Percentiles rank a stretch among this genome's conserved stretches.
phyloP scores from a whole-genome alignment of 2,113 vertebrate species.

The Dasyornis broadbenti region DNA sequence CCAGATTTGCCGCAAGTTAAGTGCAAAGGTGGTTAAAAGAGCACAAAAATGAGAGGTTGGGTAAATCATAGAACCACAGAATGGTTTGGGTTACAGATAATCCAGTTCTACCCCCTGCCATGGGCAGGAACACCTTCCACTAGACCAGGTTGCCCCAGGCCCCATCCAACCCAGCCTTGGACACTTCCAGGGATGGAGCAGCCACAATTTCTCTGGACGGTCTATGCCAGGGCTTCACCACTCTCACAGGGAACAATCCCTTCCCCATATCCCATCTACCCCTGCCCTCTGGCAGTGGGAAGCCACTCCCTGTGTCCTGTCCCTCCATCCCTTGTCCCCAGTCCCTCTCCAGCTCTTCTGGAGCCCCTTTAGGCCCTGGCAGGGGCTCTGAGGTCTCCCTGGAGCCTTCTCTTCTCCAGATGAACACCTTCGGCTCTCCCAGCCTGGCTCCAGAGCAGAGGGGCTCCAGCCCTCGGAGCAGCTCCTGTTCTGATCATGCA shows the following conservation, averaged over 20 bases:
- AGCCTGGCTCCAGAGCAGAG: neutral
- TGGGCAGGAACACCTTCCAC: neutral
- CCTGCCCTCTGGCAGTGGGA: too few species aligned
- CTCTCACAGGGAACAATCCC: too few species aligned
- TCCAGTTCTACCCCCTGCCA: neutral
- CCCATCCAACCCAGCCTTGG: neutral
- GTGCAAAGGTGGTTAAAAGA: neutral
- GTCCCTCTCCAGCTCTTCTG: too few species aligned
- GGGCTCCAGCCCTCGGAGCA: neutral
- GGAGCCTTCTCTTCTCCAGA: neutral
- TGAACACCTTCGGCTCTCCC: too few species aligned
- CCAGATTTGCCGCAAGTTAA: neutral
- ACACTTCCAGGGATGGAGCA: neutral
- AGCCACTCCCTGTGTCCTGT: too few species aligned
- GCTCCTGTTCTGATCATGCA: rapidly evolving
- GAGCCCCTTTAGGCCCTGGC: too few species aligned
- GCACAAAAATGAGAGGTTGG: too few species aligned
- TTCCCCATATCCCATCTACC: too few species aligned
- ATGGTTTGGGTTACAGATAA: neutral
- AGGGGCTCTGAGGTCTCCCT: too few species aligned
- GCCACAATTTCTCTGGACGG: too few species aligned
- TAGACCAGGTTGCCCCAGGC: neutral
- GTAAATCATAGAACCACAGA: neutral
- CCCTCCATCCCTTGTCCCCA: too few species aligned
- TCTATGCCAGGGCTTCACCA: too few species aligned